These are phyloP conservation scores for Synanthedon myopaeformis DNA, from an alignment of 2,888 invertebrate species.

Conservation along the genomic window DNA sequence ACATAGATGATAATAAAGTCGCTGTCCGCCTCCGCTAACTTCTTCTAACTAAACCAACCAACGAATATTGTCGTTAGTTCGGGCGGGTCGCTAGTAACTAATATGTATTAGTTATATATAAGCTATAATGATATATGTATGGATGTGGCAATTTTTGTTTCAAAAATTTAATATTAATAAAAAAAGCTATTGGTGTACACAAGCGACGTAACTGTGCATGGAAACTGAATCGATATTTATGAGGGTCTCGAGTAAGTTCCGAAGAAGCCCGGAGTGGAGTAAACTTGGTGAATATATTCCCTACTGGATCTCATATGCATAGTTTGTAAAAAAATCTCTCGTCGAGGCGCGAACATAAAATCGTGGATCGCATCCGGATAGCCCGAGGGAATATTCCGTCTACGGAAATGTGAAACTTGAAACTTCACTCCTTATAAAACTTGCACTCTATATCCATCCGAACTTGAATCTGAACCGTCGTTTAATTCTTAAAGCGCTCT, in stretches of 20 bases:
- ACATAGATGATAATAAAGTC: too few relatives aligned
- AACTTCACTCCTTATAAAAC: constrained; percentile 15
- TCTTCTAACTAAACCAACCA: too few relatives aligned
- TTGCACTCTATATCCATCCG: constrained; percentile 12
- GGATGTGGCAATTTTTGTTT: too few relatives aligned
- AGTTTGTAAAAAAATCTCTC: constrained; percentile 42
- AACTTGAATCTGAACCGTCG: background rate
- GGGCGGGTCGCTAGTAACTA: too few relatives aligned
- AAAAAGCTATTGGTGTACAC: too few relatives aligned
- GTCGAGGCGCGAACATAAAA: constrained; percentile 35
- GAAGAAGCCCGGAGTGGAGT: constrained; percentile 10
- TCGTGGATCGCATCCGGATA: constrained; percentile 32
- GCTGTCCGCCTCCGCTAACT: too few relatives aligned
- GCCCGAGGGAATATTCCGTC: constrained; percentile 9
- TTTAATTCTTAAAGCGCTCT: background rate
- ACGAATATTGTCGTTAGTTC: too few relatives aligned
- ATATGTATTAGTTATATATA: too few relatives aligned
- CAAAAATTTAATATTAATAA: too few relatives aligned
- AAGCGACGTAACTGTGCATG: too few relatives aligned
- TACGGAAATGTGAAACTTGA: background rate
- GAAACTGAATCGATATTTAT: constrained; percentile 27
- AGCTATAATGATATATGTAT: too few relatives aligned
- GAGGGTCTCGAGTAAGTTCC: constrained; percentile 19
- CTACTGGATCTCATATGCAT: constrained; percentile 30
- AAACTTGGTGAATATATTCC: constrained; percentile 21